Percentiles rank a stretch among this genome's conserved stretches.
Evolutionary conservation across 2,888 invertebrate species (phyloP).

Genomic region (Eubasilissa splendida): DNA sequence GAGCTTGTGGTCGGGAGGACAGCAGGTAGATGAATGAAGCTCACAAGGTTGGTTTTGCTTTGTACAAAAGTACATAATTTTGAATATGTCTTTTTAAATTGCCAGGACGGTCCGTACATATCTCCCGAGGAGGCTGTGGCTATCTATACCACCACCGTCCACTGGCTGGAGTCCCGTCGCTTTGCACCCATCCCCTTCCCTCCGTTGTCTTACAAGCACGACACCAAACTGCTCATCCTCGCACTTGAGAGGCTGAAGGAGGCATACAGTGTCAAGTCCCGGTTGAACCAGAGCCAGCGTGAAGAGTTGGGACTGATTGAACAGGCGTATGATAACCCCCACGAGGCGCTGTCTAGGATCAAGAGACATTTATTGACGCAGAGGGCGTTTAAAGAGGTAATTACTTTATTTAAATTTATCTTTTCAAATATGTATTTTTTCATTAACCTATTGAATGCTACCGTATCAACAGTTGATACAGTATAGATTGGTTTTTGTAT

Average conservation of each 20-base stretch:
- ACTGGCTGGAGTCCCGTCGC: constrained; percentile 98
- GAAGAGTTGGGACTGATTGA: constrained; percentile 99
- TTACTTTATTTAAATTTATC: constrained; percentile 46
- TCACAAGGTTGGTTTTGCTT: too few species aligned
- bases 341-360: constrained; percentile 98
- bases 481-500: too few species aligned
- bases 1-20: too few species aligned
- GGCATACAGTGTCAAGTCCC: constrained; percentile 97
- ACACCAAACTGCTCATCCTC: constrained; percentile 97
- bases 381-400: constrained; percentile 96
- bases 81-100: constrained; percentile 50
- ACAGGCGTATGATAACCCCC: constrained; percentile 99
- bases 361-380: constrained; percentile 99
- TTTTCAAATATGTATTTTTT: too few species aligned
- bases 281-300: constrained; percentile 98
- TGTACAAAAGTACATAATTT: too few species aligned
- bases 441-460: too few species aligned
- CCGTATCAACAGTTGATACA: too few species aligned
- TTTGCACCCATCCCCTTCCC: constrained; percentile 99
- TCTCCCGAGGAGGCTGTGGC: constrained; percentile 99
- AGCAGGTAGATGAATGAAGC: too few species aligned
- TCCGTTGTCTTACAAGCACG: constrained; percentile 99
- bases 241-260: constrained; percentile 97
- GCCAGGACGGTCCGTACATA: constrained; percentile 96
- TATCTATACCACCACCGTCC: constrained; percentile 99